Base-by-base conservation (phyloP, 2,888 invertebrate genomes). In the Blera fallax region DNA sequence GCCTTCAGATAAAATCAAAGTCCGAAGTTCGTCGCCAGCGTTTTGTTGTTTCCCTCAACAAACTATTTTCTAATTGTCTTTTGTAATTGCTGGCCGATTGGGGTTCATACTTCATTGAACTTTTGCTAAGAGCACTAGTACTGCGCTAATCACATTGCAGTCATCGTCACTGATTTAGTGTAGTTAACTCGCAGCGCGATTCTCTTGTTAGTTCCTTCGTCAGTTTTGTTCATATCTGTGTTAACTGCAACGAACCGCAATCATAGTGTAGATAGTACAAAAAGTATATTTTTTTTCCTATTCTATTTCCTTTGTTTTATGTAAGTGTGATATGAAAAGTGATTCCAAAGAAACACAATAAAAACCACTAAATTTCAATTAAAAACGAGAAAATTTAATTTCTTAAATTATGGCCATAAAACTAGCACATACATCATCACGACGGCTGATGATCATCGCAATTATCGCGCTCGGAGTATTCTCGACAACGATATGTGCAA, bases 11-110 rank as follows among this genome's bases (percentile, higher is more conserved):
- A 40, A 32, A 62, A 34, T 16, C 60, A 77, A 79, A 83, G 83
- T 83, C 83, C 83, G 73, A 83, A 83, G 83, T 83, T 83, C 78
- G 73, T 67, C 21, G 27, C 60, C 32, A 72, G 27, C 37, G 73
- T 73, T 78, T 67, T 32, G 60, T 78, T 78, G 62, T 78, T 83
- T 73, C 32, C 65, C 45, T 40, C 43, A 45, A 67, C 77, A 64
- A 72, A 18, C 32, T 40, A 18, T 69, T 77, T 62, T 77, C 67
- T 67, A 72, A 78, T 83, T 73, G 60, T 83, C 21, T 52, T 73
- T 67, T 72, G 65, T 82, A 77, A 77, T 65, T 65, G 50, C 64
- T 65, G 29, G 45, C 37, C 73, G 24, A 60, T 14, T 37, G 16
- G 21, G 48, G 37, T 73, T 83, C 83, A 73, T 73, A 69, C 27